Percentiles rank a stretch among this genome's conserved stretches.
Evolutionary conservation across 1,140 invertebrate species (phyloP).

Genomic region (Euschistus heros): DNA sequence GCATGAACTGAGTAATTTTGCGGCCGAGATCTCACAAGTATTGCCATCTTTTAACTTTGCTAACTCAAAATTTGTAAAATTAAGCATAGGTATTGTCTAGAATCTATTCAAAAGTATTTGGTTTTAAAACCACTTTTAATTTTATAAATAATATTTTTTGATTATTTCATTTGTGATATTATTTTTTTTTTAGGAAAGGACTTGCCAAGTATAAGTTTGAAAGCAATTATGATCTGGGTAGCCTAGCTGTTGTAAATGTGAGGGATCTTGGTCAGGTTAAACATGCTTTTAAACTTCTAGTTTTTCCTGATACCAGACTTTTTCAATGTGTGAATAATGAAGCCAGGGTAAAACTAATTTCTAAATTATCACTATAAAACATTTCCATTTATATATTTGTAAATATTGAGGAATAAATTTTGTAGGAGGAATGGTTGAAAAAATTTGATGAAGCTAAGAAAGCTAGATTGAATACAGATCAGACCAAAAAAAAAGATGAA

Average conservation of each 20-base stretch:
- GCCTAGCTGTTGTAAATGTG: slow-evolving; percentile 89
- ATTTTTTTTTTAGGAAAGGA: slow-evolving; percentile 44
- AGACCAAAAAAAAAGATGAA: slow-evolving; percentile 40
- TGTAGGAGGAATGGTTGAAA: slow-evolving; percentile 86
- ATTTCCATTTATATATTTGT: slow-evolving; percentile 10
- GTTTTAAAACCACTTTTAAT: slow-evolving; percentile 13
- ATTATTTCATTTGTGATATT: neutral
- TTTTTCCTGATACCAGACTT: slow-evolving; percentile 85
- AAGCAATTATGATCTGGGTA: slow-evolving; percentile 80
- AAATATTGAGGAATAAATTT: no score
- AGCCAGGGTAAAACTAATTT: slow-evolving; percentile 48
- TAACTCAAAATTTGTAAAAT: no score
- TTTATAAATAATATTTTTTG: neutral
- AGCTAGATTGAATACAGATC: slow-evolving; percentile 58
- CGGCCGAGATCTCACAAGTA: no score
- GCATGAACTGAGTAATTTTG: no score
- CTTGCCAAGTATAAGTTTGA: slow-evolving; percentile 83
- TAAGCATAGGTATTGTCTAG: no score
- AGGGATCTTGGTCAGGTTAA: slow-evolving; percentile 81
- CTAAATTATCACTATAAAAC: neutral
- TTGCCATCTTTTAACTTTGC: no score
- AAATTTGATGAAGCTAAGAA: slow-evolving; percentile 88
- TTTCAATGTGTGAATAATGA: slow-evolving; percentile 81
- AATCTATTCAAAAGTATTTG: no score
- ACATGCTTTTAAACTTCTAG: slow-evolving; percentile 86